Conservation (phyloP, 2,888 invertebrate genomes). For the Bhutanitis thaidina region DNA sequence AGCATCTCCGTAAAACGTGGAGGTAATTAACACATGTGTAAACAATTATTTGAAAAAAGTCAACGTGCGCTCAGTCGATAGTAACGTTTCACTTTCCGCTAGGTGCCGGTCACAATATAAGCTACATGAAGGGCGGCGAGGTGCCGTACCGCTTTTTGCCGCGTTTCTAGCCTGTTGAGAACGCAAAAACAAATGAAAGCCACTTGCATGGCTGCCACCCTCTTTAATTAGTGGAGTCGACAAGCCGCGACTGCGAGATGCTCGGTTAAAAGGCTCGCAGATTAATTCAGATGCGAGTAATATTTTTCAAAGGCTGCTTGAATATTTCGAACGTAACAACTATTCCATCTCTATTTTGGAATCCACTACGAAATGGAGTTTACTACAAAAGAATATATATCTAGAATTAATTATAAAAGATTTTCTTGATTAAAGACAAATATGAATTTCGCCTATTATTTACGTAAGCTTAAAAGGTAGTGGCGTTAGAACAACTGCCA, state of each 20-base stretch:
- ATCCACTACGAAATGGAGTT: too few species aligned
- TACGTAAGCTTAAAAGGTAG: too few species aligned
- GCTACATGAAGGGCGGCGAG: conserved; percentile 25
- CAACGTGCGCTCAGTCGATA: conserved; percentile 13
- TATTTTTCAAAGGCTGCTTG: conserved; percentile 9
- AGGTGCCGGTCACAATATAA: conserved; percentile 12
- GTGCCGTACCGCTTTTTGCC: conserved; percentile 25
- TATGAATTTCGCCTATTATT: too few species aligned
- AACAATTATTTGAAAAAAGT: conserved; percentile 10
- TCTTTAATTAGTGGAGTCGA: conserved; percentile 37
- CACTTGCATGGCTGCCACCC: conserved; percentile 36
- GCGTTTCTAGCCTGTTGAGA: conserved; percentile 21
- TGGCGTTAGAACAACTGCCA: too few species aligned
- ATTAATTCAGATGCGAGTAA: conserved; percentile 19
- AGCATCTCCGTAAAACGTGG: not conserved
- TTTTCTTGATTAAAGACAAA: too few species aligned
- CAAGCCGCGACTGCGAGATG: conserved; percentile 22
- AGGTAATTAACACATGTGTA: conserved; percentile 2
- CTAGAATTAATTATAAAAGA: too few species aligned
- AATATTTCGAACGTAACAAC: conserved; percentile 8
- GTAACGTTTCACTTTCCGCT: conserved; percentile 9
- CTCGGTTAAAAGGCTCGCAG: conserved; percentile 24
- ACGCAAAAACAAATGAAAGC: conserved; percentile 36
- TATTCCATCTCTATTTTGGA: not conserved
- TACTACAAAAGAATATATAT: too few species aligned